These are phyloP conservation scores for Cassiopea andromeda DNA, from an alignment of 30 jellyfish, hydroid and myxozoan species.

Conservation along the genomic window DNA sequence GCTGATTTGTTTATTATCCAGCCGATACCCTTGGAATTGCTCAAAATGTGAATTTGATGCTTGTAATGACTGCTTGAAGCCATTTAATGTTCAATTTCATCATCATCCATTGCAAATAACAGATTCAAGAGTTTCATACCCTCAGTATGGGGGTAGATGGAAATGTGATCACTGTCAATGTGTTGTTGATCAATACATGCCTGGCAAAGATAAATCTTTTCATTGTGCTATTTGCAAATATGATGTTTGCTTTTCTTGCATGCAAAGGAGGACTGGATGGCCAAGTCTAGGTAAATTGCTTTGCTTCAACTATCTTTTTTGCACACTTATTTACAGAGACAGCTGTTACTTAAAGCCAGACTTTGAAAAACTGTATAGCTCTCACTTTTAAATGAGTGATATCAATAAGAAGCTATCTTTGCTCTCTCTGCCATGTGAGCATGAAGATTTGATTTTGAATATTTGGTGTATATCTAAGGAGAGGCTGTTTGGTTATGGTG, in stretches of 20 bases:
- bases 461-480: too few relatives aligned
- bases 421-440: too few relatives aligned
- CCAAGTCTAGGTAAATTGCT: constrained; percentile 14
- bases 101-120: constrained; percentile 77
- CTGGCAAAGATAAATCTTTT: constrained; percentile 61
- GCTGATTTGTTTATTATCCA: neutral
- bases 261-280: constrained; percentile 66
- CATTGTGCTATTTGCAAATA: constrained; percentile 69
- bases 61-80: constrained; percentile 76
- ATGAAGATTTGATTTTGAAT: too few relatives aligned
- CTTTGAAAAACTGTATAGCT: too few relatives aligned
- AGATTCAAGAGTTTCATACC: constrained; percentile 72
- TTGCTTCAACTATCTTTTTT: neutral
- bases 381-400: too few relatives aligned
- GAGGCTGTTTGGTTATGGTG: too few relatives aligned
- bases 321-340: too few relatives aligned
- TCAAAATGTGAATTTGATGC: constrained; percentile 78
- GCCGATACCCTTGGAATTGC: constrained; percentile 87
- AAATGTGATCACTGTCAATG: constrained; percentile 68
- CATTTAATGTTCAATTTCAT: constrained; percentile 67
- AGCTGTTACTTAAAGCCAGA: too few relatives aligned
- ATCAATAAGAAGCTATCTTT: too few relatives aligned
- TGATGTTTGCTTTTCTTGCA: constrained; percentile 75
- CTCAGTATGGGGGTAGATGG: constrained; percentile 78
- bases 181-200: constrained; percentile 57